These are phyloP conservation scores for Eucriotettix oculatus DNA, from an alignment of 2,888 invertebrate genomes.

Conservation along the genomic window DNA sequence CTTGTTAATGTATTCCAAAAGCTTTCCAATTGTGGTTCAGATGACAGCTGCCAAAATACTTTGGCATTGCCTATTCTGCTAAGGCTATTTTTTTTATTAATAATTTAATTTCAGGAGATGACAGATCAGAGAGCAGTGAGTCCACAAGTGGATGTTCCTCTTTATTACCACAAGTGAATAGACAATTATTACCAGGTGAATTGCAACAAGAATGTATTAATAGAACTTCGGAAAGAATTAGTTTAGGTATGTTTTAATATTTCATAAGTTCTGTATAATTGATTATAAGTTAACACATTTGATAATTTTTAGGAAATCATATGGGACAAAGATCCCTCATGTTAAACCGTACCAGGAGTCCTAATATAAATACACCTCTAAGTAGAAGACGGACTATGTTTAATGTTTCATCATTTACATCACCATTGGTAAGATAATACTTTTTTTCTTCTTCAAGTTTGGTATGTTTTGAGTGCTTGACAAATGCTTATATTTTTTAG, in stretches of 20 bases:
- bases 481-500: not conserved
- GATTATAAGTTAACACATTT: not conserved
- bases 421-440: constrained; percentile 5
- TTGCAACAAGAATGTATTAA: no score
- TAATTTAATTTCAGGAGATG: constrained; percentile 21
- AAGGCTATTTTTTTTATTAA: not conserved
- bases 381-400: constrained; percentile 5
- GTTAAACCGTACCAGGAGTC: constrained; percentile 3
- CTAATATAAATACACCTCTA: not conserved
- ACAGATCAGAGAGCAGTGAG: constrained; percentile 38
- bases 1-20: no score
- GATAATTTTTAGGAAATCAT: not conserved
- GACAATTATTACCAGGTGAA: constrained; percentile 13
- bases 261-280: not conserved
- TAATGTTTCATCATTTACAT: constrained; percentile 7
- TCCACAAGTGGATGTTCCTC: constrained; percentile 40
- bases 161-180: constrained; percentile 28
- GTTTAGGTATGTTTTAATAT: no score
- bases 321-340: constrained; percentile 3
- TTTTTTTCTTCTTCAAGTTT: not conserved
- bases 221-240: no score
- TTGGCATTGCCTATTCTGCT: not conserved
- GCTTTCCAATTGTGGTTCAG: no score
- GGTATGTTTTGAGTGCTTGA: not conserved
- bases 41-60: no score